A percentile compares a stretch with the other conserved stretches of the same genome.
These are phyloP conservation scores for Apamea sordens DNA, from an alignment of 2,888 invertebrate species.

Conservation along the genomic window DNA sequence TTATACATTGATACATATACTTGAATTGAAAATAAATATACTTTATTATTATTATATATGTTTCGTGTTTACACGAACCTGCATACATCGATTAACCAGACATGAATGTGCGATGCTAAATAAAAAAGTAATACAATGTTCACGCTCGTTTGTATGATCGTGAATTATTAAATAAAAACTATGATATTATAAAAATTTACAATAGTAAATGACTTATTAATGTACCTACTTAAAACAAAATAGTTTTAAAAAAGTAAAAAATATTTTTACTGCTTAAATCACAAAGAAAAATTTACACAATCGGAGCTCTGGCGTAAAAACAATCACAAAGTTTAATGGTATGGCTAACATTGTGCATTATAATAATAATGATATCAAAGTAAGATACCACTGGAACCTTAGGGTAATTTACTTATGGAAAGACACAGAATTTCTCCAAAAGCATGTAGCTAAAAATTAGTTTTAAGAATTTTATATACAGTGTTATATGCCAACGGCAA, in stretches of 20 bases:
- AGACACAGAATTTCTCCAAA: not conserved
- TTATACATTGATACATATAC: constrained; percentile 21
- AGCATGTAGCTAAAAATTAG: not conserved
- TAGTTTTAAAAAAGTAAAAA: constrained; percentile 38
- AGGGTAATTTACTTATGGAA: not conserved
- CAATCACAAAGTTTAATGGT: constrained; percentile 37
- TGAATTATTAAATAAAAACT: constrained; percentile 23
- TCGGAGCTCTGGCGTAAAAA: constrained; percentile 18
- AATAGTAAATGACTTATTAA: constrained; percentile 51
- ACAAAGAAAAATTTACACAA: constrained; percentile 43
- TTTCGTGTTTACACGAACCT: constrained; percentile 41
- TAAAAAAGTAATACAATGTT: constrained; percentile 39
- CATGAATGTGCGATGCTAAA: constrained; percentile 28
- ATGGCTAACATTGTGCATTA: constrained; percentile 52
- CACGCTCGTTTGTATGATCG: constrained; percentile 15
- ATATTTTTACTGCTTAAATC: constrained; percentile 43
- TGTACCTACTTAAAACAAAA: constrained; percentile 47
- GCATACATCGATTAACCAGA: constrained; percentile 41
- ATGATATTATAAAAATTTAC: constrained; percentile 48
- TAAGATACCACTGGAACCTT: not conserved
- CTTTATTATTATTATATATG: constrained; percentile 26
- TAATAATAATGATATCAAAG: constrained; percentile 19
- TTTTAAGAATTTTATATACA: not conserved
- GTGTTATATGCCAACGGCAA: not conserved
- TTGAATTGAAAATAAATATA: constrained; percentile 32